Conservation (phyloP, 2,888 invertebrate genomes). For the Imbricaverruca yamaguchii region DNA sequence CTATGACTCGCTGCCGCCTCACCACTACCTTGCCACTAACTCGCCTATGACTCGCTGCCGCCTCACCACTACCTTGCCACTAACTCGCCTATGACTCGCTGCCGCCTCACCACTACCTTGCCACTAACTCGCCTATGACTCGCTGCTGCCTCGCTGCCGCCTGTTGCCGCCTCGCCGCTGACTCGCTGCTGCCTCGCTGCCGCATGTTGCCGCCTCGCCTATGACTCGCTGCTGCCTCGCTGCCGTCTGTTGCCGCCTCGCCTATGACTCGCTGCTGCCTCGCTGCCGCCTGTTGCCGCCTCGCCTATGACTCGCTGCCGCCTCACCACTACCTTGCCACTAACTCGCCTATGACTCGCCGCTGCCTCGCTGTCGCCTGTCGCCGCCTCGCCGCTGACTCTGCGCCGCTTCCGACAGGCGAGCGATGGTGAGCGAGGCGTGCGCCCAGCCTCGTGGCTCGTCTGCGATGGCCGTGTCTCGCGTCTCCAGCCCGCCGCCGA, state of each 20-base stretch:
- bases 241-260: background rate
- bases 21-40: too few species aligned
- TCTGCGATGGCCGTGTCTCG: conserved; percentile 43
- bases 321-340: background rate
- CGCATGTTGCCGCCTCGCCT: background rate
- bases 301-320: background rate
- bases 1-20: too few species aligned
- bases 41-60: too few species aligned
- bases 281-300: background rate
- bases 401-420: conserved; percentile 29
- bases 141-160: background rate
- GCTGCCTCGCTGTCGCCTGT: background rate
- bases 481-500: conserved; percentile 82
- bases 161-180: background rate
- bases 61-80: too few species aligned
- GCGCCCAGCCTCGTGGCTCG: conserved; percentile 20
- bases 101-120: background rate
- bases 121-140: background rate
- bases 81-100: too few species aligned
- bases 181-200: background rate
- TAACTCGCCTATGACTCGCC: background rate
- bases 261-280: background rate
- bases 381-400: background rate
- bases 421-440: conserved; percentile 32
- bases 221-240: background rate